Percentiles rank a stretch among this genome's conserved stretches.
Evolutionary conservation across 2,797 vertebrate species (phyloP).

Genomic region (Callimico goeldii): DNA sequence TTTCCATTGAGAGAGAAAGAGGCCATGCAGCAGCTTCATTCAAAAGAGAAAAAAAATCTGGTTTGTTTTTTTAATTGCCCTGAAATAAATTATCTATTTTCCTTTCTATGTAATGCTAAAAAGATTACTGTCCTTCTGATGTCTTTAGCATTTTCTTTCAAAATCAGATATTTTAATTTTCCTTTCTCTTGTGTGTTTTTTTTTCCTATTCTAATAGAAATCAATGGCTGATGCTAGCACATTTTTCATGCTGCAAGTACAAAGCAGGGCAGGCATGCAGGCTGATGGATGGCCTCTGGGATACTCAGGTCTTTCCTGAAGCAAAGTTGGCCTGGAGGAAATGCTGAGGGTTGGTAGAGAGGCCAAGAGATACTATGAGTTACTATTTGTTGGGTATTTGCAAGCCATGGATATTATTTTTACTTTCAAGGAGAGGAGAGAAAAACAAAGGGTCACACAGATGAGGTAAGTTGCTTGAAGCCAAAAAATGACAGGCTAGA

Average conservation of each 20-base stretch:
- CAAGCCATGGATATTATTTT: neutral
- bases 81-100: constrained; percentile 65
- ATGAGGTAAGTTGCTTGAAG: neutral
- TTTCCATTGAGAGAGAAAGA: constrained; percentile 59
- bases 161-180: constrained; percentile 51
- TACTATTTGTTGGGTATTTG: neutral
- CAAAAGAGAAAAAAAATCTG: neutral
- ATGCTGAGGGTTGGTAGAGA: neutral
- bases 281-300: neutral
- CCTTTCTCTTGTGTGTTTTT: neutral
- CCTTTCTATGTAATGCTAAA: constrained; percentile 1
- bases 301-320: neutral
- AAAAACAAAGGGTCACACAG: neutral
- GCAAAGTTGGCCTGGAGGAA: neutral
- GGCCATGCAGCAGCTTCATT: constrained; percentile 49
- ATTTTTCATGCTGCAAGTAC: neutral
- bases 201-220: neutral
- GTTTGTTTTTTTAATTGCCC: neutral
- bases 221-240: neutral
- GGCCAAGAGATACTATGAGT: neutral
- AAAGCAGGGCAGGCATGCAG: neutral
- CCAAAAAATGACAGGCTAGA: neutral
- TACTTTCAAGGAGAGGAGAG: neutral
- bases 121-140: constrained; percentile 51
- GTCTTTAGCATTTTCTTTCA: constrained; percentile 48